Conservation (phyloP, 2,113 vertebrate genomes). For the Lampris incognitus region DNA sequence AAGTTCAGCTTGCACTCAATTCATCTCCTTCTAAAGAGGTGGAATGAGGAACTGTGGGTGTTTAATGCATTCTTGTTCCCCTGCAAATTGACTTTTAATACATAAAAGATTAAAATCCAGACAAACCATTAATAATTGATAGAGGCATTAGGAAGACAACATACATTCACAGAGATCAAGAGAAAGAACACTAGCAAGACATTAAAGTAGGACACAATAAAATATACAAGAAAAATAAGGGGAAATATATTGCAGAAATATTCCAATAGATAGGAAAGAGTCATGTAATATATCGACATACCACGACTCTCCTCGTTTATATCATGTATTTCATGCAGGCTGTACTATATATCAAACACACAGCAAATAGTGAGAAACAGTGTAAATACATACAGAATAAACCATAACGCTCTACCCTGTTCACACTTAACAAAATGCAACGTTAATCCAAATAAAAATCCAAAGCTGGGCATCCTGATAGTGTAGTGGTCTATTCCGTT, state of each 20-base stretch:
- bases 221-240: slow-evolving; percentile 24
- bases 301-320: too few species aligned
- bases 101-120: slow-evolving; percentile 62
- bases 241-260: slow-evolving; percentile 31
- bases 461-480: too few species aligned
- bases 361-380: too few species aligned
- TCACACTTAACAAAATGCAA: slow-evolving; percentile 6
- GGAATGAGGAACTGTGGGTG: slow-evolving; percentile 42
- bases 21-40: slow-evolving; percentile 18
- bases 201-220: slow-evolving; percentile 18
- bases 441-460: neutral
- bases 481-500: too few species aligned
- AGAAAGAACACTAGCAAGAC: slow-evolving; percentile 6
- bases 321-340: too few species aligned
- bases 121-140: slow-evolving; percentile 60
- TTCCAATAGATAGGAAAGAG: slow-evolving; percentile 20
- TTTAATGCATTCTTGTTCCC: slow-evolving; percentile 50
- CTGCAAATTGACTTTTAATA: slow-evolving; percentile 63
- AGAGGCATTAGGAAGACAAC: slow-evolving; percentile 51
- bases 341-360: too few species aligned
- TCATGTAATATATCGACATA: neutral
- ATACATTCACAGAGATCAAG: slow-evolving; percentile 41
- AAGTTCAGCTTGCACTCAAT: slow-evolving; percentile 16
- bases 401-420: too few species aligned
- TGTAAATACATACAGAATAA: too few species aligned